Percentiles rank a stretch among this genome's conserved stretches.
Evolutionary conservation across 2,797 vertebrate genomes (phyloP).

Genomic region (Gobio occitaniae): DNA sequence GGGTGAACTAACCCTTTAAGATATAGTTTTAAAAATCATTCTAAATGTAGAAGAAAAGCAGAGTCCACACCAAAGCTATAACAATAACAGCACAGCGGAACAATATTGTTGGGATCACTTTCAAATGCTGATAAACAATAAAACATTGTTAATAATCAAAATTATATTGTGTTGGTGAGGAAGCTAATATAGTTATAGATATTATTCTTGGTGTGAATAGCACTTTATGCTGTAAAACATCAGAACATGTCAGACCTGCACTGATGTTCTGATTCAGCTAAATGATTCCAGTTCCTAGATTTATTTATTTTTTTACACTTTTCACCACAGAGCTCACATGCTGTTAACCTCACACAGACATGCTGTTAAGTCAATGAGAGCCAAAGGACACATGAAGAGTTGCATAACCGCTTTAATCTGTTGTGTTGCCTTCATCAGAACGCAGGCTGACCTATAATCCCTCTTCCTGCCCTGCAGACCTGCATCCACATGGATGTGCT

Average conservation of each 20-base stretch:
- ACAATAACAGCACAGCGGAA: background rate
- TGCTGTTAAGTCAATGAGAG: constrained; percentile 19
- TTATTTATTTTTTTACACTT: background rate
- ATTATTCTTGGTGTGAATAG: background rate
- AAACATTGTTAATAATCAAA: background rate
- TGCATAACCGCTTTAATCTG: constrained; percentile 51
- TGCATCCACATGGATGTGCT: background rate
- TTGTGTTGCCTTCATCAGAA: constrained; percentile 14
- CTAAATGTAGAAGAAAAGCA: no score
- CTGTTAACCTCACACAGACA: constrained; percentile 31
- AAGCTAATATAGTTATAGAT: background rate
- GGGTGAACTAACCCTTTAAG: background rate
- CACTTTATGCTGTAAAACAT: background rate
- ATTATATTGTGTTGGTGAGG: background rate
- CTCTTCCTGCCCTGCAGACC: constrained; percentile 5
- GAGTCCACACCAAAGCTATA: background rate
- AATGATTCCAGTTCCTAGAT: background rate
- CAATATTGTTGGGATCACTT: background rate
- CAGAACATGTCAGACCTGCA: background rate
- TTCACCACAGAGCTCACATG: constrained; percentile 6
- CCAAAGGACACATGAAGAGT: constrained; percentile 55
- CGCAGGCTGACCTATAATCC: constrained; percentile 29
- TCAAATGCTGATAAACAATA: background rate
- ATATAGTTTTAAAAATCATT: background rate
- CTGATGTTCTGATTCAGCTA: background rate